phyloP scores from a whole-genome alignment of 2,888 invertebrate genomes.

The Isotomurus palustris region DNA sequence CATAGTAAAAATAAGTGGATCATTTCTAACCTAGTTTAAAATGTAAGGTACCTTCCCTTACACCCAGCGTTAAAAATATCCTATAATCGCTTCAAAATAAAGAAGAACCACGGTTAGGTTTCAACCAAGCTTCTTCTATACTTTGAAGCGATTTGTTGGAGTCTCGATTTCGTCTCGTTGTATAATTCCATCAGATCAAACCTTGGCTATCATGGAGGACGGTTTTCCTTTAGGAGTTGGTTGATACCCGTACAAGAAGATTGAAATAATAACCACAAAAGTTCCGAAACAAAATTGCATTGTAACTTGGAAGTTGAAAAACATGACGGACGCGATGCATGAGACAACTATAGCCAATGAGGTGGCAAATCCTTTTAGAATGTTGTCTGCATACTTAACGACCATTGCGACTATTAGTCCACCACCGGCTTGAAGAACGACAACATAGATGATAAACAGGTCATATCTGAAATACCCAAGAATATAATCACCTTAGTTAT shows the following conservation, averaged over 20 bases:
- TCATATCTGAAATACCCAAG: conserved; percentile 53
- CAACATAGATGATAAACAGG: conserved; percentile 66
- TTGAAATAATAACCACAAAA: conserved; percentile 81
- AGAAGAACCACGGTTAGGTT: too few relatives aligned
- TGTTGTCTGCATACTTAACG: conserved; percentile 99
- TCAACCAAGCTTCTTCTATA: too few relatives aligned
- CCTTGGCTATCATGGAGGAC: conserved; percentile 36
- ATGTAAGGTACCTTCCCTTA: too few relatives aligned
- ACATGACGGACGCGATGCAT: conserved; percentile 85
- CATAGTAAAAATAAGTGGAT: too few relatives aligned
- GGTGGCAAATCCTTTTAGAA: conserved; percentile 96
- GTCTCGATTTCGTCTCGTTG: too few relatives aligned
- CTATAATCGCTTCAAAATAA: too few relatives aligned
- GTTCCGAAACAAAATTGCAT: conserved; percentile 83
- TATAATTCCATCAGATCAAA: conserved; percentile 20
- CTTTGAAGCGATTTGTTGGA: too few relatives aligned
- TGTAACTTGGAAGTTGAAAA: conserved; percentile 84
- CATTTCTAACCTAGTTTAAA: too few relatives aligned
- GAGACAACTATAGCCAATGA: conserved; percentile 94
- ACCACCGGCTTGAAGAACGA: conserved; percentile 86
- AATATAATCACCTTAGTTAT: too few relatives aligned
- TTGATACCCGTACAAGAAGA: conserved; percentile 78
- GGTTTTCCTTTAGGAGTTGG: conserved; percentile 29
- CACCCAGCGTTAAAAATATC: too few relatives aligned
- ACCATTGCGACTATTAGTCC: conserved; percentile 96